These are phyloP conservation scores for Poecile montanus DNA, from an alignment of 2,797 vertebrate species.

Conservation along the genomic window DNA sequence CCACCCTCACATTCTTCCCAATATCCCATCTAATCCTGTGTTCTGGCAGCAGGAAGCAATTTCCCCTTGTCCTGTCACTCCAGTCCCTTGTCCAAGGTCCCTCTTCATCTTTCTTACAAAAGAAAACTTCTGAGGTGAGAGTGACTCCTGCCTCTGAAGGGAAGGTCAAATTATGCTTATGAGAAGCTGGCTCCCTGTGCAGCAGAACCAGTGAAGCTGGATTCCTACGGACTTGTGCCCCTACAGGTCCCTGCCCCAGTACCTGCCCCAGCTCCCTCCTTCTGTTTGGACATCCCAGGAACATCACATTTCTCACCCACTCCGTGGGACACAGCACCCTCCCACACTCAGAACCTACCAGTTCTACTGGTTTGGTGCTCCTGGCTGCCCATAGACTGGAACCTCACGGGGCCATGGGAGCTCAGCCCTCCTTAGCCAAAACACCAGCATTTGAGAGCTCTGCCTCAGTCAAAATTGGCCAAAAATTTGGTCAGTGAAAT, in stretches of 20 bases:
- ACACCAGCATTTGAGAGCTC: not conserved
- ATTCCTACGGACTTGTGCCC: not conserved
- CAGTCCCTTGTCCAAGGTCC: not conserved
- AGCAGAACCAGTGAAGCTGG: slow-evolving; percentile 21
- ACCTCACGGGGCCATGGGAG: rapidly evolving
- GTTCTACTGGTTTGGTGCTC: slow-evolving; percentile 2
- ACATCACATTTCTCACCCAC: not conserved
- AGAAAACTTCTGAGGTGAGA: not conserved
- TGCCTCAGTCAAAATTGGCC: not conserved
- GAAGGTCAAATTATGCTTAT: not conserved
- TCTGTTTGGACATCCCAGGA: not conserved
- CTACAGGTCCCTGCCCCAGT: not conserved
- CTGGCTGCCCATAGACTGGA: not conserved
- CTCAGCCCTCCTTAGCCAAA: not conserved
- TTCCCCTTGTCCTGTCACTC: not conserved
- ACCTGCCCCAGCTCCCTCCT: not conserved
- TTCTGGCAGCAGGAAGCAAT: not conserved
- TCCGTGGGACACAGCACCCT: not conserved
- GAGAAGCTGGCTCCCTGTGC: not conserved
- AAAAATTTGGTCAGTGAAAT: not conserved
- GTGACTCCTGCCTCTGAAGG: not conserved
- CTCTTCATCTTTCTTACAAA: not conserved
- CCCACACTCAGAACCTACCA: not conserved
- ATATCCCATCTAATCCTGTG: not conserved
- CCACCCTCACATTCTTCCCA: not conserved